These are phyloP conservation scores for Ceuthmochares aereus DNA, from an alignment of 2,113 vertebrate species.

Conservation along the genomic window DNA sequence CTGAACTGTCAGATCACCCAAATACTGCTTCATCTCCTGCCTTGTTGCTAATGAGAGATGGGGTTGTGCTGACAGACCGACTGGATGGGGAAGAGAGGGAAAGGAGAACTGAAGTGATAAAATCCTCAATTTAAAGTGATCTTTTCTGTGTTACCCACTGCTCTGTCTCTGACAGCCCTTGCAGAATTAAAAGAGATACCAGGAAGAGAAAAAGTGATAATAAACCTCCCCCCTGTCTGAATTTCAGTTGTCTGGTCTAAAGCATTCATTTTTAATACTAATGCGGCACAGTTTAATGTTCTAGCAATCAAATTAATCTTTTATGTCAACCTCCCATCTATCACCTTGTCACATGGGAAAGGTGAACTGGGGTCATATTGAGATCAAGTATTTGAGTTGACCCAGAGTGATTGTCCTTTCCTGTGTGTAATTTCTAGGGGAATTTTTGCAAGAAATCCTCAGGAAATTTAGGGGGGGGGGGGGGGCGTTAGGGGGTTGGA, in stretches of 20 bases:
- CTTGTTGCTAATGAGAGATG: constrained; percentile 17
- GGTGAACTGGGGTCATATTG: background rate
- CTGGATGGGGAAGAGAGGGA: background rate
- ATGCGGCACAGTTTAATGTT: constrained; percentile 51
- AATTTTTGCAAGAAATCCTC: background rate
- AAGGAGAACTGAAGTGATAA: background rate
- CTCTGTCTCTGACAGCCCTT: constrained; percentile 3
- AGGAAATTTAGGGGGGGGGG: background rate
- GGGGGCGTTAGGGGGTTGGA: background rate
- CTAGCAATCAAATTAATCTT: constrained; percentile 60
- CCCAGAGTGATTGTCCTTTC: background rate
- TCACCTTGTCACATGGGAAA: fast-evolving
- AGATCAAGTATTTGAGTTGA: background rate
- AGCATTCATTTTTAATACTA: constrained; percentile 69
- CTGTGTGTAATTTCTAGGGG: background rate
- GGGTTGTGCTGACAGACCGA: background rate
- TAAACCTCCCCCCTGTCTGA: background rate
- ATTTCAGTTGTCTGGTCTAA: constrained; percentile 44
- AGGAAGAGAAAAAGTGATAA: background rate
- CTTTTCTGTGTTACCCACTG: background rate
- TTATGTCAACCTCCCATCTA: fast-evolving
- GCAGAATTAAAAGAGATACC: constrained; percentile 29
- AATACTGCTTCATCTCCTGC: background rate
- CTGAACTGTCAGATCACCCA: background rate
- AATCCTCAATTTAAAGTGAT: constrained; percentile 36